Percentiles rank a stretch among this genome's conserved stretches.
Conservation (phyloP, 2,113 vertebrate species). For the Clarias magur region DNA sequence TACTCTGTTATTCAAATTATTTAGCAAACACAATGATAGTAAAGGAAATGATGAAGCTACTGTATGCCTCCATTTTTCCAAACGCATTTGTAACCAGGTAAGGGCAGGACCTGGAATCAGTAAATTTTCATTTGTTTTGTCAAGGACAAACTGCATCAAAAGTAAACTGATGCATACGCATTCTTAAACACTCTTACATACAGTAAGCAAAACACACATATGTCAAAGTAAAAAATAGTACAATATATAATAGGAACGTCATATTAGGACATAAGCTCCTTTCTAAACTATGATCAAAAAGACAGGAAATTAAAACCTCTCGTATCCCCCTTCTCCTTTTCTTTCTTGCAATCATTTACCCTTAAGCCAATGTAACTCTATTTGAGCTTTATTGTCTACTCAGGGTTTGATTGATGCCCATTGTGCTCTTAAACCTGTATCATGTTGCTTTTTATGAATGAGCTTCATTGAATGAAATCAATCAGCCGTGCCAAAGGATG, state of each 20-base stretch:
- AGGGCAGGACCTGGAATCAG: neutral
- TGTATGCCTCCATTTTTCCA: neutral
- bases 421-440: constrained; percentile 46
- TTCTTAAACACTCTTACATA: neutral
- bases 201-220: neutral
- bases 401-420: constrained; percentile 40
- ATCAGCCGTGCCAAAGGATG: constrained; percentile 47
- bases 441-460: constrained; percentile 49
- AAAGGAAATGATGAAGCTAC: neutral
- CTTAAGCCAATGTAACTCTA: constrained; percentile 43
- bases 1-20: neutral
- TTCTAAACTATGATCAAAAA: neutral
- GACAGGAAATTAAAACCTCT: constrained; percentile 20
- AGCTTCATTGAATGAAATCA: constrained; percentile 35
- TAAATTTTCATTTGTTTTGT: neutral
- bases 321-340: neutral
- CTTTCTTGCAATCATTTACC: constrained; percentile 17
- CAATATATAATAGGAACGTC: neutral
- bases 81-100: neutral
- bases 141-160: neutral
- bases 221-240: neutral
- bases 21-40: neutral
- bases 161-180: neutral
- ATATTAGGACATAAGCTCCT: neutral
- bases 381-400: constrained; percentile 41